Evolutionary conservation across 2,797 vertebrate genomes (phyloP).

Genomic region (Adelosebastes latens): DNA sequence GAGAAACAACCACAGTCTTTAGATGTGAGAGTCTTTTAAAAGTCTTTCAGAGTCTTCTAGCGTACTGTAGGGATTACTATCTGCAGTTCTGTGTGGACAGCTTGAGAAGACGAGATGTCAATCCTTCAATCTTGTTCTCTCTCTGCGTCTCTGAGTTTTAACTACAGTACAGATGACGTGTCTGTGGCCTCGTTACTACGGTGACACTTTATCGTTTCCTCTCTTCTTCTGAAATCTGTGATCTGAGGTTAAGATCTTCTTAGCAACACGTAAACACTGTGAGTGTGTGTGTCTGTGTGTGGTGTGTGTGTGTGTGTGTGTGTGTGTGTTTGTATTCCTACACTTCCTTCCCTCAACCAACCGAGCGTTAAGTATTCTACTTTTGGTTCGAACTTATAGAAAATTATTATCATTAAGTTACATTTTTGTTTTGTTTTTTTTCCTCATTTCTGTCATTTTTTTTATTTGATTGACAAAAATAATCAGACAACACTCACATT

Average conservation of each 20-base stretch:
- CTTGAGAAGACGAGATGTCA: no score
- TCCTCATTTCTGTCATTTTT: no score
- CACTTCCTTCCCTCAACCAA: no score
- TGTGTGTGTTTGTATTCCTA: no score
- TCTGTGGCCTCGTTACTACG: conserved; percentile 22
- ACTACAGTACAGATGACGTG: conserved; percentile 37
- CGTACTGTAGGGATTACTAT: no score
- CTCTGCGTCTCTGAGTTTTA: background rate
- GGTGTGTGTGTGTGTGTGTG: no score
- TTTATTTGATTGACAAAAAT: no score
- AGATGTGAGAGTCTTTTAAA: no score
- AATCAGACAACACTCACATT: background rate
- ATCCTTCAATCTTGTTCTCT: background rate
- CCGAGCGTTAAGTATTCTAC: background rate
- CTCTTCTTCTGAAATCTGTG: conserved; percentile 11
- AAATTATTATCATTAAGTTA: background rate
- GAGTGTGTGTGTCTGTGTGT: no score
- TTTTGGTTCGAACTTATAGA: background rate
- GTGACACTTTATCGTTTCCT: conserved; percentile 5
- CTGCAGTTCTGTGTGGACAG: no score
- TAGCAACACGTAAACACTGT: background rate
- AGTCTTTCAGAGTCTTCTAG: no score
- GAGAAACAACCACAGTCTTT: no score
- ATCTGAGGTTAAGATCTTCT: conserved; percentile 34
- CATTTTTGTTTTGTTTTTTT: background rate